A percentile compares a stretch with the other conserved stretches of the same genome.
phyloP scores from a whole-genome alignment of 2,113 vertebrate genomes.

The Neolamprologus ventralis region DNA sequence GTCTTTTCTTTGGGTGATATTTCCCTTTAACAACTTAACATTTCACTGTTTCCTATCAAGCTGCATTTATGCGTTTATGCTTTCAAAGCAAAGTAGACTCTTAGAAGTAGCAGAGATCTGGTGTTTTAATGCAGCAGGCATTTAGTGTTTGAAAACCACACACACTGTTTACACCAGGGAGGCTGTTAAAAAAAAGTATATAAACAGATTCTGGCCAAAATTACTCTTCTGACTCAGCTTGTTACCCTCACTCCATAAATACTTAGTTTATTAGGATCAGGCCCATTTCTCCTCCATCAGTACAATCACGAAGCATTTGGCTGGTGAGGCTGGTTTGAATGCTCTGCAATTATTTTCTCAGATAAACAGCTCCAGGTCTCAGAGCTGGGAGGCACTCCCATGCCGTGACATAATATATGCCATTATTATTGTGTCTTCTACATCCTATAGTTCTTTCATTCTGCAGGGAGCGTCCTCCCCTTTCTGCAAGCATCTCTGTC shows the following conservation, averaged over 20 bases:
- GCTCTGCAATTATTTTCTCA: slow-evolving; percentile 31
- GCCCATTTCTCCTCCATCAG: slow-evolving; percentile 27
- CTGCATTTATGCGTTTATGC: neutral
- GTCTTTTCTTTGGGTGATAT: neutral
- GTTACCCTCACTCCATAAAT: slow-evolving; percentile 32
- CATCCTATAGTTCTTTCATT: neutral
- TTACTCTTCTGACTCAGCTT: slow-evolving; percentile 21
- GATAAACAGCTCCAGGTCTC: slow-evolving; percentile 25
- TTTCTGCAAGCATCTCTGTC: neutral
- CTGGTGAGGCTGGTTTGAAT: slow-evolving; percentile 14
- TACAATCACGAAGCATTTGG: slow-evolving; percentile 12
- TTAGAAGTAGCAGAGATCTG: neutral
- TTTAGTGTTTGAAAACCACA: slow-evolving; percentile 24
- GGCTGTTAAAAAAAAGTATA: slow-evolving; percentile 19
- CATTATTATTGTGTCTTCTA: neutral
- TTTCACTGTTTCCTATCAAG: neutral
- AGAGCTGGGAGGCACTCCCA: neutral
- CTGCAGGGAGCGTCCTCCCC: neutral
- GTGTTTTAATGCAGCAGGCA: slow-evolving; percentile 15
- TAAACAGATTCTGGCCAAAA: slow-evolving; percentile 32
- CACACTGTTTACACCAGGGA: slow-evolving; percentile 32
- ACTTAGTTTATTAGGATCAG: slow-evolving; percentile 26
- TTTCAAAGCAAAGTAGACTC: neutral
- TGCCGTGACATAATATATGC: neutral
- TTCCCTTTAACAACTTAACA: neutral